Base-by-base conservation (phyloP, 2,888 invertebrate species). In the Tridacna crocea region DNA sequence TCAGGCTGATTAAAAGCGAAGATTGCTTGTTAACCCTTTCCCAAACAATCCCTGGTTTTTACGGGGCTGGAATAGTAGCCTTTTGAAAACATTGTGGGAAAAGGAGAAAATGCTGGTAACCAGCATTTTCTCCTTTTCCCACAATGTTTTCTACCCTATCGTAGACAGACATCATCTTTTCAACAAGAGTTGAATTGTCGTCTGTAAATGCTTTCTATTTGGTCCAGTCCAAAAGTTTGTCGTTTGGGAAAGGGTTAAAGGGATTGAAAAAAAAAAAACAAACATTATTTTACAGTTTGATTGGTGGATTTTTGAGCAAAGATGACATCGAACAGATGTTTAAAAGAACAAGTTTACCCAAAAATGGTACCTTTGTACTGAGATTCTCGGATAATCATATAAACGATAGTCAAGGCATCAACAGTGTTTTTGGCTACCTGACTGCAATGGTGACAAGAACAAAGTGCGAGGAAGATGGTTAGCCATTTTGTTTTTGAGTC, bases 321-420 rank as follows among this genome's bases (percentile, higher is more conserved):
- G 74, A 78, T 12, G 79, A 77, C 19, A 80, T 81, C 2, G 79
- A 80, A 47, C 60, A 61, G 58, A 82, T 79, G 72, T 75, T 84
- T 10, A 79, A 77, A 26, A 22, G 55, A 27, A 48, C 55, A 13
- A 27, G 63, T 10, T 36, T 63, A 19, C 46, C n/a, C 10, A 46
- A 48, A 26, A 72, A 66, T 63, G 83, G 83, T 0, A 76, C 76
- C n/a, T 87, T 84, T 48, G 55, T 87, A 4, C 65, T 87, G 22
- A 65, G 87, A 3, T 87, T 87, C 72, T 87, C 87, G 0, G 87
- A 87, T 72, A 76, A 72, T 17, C 77, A 84, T 61, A 82, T 87
- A 15, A 77, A 77, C 0, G 84, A 87, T 73, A 84, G 84, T 68
- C 84, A 84, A 58, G 87, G 87, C 27, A 70, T 82, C 17, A 82